phyloP scores from a whole-genome alignment of 92 coral and sea anemone genomes.

The Heliopora coerulea region DNA sequence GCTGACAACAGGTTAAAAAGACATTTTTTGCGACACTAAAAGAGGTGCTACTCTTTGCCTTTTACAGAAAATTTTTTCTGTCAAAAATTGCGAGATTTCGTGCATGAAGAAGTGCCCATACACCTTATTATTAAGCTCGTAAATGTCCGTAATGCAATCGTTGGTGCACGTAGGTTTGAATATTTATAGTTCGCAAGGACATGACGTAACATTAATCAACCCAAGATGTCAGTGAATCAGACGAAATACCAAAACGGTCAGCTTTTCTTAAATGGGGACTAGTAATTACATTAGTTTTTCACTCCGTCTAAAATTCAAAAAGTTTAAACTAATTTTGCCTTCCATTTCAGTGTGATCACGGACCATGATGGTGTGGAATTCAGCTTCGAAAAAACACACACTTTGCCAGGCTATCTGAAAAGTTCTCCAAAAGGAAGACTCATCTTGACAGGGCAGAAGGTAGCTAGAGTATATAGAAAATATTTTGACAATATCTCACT shows the following conservation, averaged over 20 bases:
- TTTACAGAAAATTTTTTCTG: no score
- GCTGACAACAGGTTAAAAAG: no score
- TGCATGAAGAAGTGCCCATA: no score
- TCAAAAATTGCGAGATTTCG: no score
- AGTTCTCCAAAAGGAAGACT: slow-evolving; percentile 84
- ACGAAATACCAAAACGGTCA: slow-evolving; percentile 73
- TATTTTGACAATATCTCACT: no score
- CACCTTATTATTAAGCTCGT: no score
- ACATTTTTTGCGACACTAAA: no score
- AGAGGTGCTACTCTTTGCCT: no score
- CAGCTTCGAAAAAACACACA: slow-evolving; percentile 70
- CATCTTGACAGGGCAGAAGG: slow-evolving; percentile 82
- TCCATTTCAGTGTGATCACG: slow-evolving; percentile 70
- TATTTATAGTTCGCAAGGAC: no score
- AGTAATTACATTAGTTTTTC: slow-evolving; percentile 60
- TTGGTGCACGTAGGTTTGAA: no score
- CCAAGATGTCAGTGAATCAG: slow-evolving; percentile 87
- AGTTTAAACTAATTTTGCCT: not conserved
- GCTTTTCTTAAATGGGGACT: slow-evolving; percentile 89
- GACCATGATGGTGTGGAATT: slow-evolving; percentile 99
- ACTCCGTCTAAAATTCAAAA: not conserved
- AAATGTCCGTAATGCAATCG: no score
- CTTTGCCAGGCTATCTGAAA: slow-evolving; percentile 81
- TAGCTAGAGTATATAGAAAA: no score
- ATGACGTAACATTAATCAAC: slow-evolving; percentile 8